Evolutionary conservation across 1,140 invertebrate species (phyloP).

Genomic region (Heliconius hermathena): DNA sequence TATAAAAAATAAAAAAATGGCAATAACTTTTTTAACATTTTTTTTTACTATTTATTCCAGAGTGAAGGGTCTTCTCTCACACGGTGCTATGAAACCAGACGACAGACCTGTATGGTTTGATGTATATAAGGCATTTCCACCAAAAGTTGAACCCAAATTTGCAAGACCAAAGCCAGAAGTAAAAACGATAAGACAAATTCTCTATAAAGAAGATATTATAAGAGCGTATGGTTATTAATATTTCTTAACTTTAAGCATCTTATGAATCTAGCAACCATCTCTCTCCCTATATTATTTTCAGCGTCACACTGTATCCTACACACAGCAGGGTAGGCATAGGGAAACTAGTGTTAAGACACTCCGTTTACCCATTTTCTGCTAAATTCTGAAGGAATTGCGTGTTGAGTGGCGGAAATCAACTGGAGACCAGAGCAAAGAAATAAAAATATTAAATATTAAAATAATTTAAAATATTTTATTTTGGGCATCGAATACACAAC

Average conservation of each 20-base stretch:
- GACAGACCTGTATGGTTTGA: conserved; percentile 95
- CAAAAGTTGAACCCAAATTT: conserved; percentile 88
- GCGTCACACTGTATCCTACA: too few species aligned
- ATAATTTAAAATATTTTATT: too few species aligned
- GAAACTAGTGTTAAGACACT: too few species aligned
- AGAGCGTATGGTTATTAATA: conserved; percentile 87
- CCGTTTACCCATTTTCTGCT: too few species aligned
- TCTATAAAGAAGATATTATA: conserved; percentile 93
- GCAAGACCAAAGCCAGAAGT: conserved; percentile 83
- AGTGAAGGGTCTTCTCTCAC: conserved; percentile 87
- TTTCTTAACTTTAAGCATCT: not conserved
- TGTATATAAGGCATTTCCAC: conserved; percentile 93
- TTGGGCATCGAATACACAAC: too few species aligned
- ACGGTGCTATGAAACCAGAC: conserved; percentile 87
- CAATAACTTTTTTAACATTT: not conserved
- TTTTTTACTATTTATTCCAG: conserved; percentile 79
- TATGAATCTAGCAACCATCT: too few species aligned
- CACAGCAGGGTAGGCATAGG: too few species aligned
- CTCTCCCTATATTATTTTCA: too few species aligned
- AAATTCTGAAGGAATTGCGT: too few species aligned
- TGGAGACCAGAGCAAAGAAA: too few species aligned
- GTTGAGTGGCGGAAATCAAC: too few species aligned
- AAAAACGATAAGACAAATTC: conserved; percentile 85
- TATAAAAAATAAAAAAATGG: not conserved
- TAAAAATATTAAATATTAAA: too few species aligned